Percentiles rank a stretch among this genome's conserved stretches.
phyloP scores from a whole-genome alignment of 2,113 vertebrate genomes.

The Oncorhynchus keta region DNA sequence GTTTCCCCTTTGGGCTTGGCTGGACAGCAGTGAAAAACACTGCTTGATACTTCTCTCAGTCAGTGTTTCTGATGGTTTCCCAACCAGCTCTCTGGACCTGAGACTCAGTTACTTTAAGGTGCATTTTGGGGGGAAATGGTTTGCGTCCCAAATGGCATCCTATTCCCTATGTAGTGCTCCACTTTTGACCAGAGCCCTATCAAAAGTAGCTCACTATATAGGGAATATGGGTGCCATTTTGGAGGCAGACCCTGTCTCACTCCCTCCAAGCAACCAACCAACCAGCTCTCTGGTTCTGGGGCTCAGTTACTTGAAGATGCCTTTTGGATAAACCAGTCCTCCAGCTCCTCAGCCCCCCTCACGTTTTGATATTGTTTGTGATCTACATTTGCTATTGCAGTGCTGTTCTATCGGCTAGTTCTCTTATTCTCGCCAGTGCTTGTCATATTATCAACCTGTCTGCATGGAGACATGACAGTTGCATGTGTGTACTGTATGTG shows the following conservation, averaged over 20 bases:
- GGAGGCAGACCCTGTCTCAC: too few relatives aligned
- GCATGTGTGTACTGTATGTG: conserved; percentile 3
- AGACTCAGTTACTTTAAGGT: conserved; percentile 64
- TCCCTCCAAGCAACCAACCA: too few relatives aligned
- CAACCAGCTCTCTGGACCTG: conserved; percentile 41
- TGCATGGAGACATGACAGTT: conserved; percentile 52
- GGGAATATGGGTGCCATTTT: too few relatives aligned
- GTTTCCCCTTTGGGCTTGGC: conserved; percentile 63
- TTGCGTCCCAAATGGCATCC: too few relatives aligned
- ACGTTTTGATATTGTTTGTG: too few relatives aligned
- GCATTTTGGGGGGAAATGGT: conserved; percentile 58
- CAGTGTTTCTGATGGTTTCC: conserved; percentile 56
- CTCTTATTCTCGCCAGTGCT: not conserved
- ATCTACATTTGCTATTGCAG: conserved; percentile 39
- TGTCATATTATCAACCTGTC: not conserved
- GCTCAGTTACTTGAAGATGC: conserved; percentile 35
- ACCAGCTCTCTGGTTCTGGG: conserved; percentile 45
- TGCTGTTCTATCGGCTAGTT: conserved; percentile 43
- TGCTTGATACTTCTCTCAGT: conserved; percentile 62
- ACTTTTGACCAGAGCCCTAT: too few relatives aligned
- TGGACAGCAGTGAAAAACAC: conserved; percentile 25
- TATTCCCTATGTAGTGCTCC: too few relatives aligned
- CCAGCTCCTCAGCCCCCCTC: conserved; percentile 17
- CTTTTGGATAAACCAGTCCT: conserved; percentile 25
- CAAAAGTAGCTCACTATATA: too few relatives aligned